A percentile compares a stretch with the other conserved stretches of the same genome.
phyloP scores from a whole-genome alignment of 1,140 invertebrate genomes.

The Halesus radiatus region DNA sequence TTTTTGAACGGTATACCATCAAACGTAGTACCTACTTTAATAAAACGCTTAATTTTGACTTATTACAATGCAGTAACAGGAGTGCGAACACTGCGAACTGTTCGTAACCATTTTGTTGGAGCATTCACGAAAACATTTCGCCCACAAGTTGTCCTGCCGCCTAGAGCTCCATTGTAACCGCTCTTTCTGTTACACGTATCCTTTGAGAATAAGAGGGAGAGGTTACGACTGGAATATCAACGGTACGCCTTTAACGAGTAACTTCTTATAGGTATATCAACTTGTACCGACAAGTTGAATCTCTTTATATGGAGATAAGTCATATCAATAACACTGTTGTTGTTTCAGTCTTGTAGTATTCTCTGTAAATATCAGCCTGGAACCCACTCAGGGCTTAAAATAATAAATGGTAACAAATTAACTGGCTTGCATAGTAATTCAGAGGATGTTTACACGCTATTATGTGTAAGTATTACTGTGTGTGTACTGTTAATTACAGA shows the following conservation, averaged over 20 bases:
- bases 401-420: neutral
- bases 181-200: neutral
- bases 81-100: no score
- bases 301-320: conserved; percentile 9
- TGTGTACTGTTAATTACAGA: no score
- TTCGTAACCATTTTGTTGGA: neutral
- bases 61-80: no score
- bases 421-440: neutral
- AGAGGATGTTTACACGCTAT: neutral
- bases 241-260: neutral
- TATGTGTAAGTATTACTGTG: neutral
- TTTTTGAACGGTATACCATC: no score
- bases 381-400: neutral
- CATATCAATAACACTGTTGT: neutral
- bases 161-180: neutral
- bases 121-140: neutral
- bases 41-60: no score
- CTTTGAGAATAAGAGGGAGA: neutral
- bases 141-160: neutral
- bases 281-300: neutral
- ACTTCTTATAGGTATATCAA: neutral
- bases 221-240: neutral
- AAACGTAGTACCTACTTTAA: no score
- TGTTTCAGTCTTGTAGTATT: neutral
- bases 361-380: neutral